A percentile compares a stretch with the other conserved stretches of the same genome.
Evolutionary conservation across 1,140 invertebrate genomes (phyloP).

Genomic region (Dysdera silvatica): DNA sequence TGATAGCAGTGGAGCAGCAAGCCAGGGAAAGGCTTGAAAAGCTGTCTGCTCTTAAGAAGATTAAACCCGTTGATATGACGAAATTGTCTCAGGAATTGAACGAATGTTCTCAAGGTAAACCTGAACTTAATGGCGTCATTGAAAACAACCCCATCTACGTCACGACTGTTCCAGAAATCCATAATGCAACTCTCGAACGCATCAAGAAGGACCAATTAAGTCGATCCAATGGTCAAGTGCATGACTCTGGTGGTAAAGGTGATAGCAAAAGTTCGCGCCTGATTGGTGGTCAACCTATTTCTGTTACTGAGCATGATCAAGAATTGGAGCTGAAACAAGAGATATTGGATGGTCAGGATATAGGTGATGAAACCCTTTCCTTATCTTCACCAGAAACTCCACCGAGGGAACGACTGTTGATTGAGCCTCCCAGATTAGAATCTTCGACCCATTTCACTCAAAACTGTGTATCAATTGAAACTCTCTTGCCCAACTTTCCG

Average conservation of each 20-base stretch:
- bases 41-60: constrained; percentile 77
- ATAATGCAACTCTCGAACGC: constrained; percentile 26
- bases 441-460: constrained; percentile 11
- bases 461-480: constrained; percentile 19
- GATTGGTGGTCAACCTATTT: constrained; percentile 14
- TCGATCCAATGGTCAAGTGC: constrained; percentile 1
- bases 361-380: constrained; percentile 9
- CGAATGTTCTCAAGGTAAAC: constrained; percentile 52
- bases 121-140: constrained; percentile 61
- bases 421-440: constrained; percentile 8
- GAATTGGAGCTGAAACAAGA: constrained; percentile 30
- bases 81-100: constrained; percentile 81
- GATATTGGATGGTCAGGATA: constrained; percentile 19
- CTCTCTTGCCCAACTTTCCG: constrained; percentile 20
- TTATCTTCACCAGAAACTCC: constrained; percentile 21
- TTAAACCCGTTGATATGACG: constrained; percentile 90
- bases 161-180: constrained; percentile 57
- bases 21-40: constrained; percentile 79
- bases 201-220: constrained; percentile 16
- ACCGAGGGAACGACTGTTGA: constrained; percentile 17
- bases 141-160: constrained; percentile 64
- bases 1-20: constrained; percentile 91
- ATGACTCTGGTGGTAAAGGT: constrained; percentile 12
- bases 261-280: constrained; percentile 18
- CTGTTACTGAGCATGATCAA: constrained; percentile 21